Conservation (phyloP, 1,140 invertebrate species). For the Melipona quadrifasciata region DNA sequence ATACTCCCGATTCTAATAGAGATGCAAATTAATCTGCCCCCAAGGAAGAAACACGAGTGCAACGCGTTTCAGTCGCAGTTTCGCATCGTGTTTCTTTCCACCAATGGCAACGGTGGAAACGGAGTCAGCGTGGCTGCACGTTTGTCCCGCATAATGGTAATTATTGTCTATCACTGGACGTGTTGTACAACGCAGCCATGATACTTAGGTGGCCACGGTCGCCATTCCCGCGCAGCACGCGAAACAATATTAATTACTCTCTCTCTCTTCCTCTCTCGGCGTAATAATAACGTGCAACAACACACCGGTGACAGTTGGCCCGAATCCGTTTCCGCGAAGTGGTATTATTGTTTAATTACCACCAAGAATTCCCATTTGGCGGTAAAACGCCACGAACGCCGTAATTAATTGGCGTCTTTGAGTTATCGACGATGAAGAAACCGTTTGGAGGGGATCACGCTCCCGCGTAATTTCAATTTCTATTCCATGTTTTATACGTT, state of each 20-base stretch:
- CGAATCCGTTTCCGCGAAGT: not conserved
- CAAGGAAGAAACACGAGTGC: not conserved
- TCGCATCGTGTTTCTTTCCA: not conserved
- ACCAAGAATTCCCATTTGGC: not conserved
- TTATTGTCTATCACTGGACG: not conserved
- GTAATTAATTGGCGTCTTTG: not conserved
- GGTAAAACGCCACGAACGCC: not conserved
- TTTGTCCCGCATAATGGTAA: conserved; percentile 1
- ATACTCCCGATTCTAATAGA: not conserved
- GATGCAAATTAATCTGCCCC: not conserved
- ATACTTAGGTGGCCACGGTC: not conserved
- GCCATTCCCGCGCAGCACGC: not conserved
- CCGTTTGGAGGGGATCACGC: too few species aligned
- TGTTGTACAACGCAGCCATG: not conserved
- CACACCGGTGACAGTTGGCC: not conserved
- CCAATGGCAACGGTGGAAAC: not conserved
- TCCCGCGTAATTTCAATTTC: too few species aligned
- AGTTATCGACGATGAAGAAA: not conserved
- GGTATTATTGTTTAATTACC: conserved; percentile 12
- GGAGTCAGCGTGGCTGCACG: not conserved
- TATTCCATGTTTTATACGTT: too few species aligned
- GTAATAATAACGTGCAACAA: not conserved
- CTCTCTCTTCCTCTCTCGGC: too few species aligned
- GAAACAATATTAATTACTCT: conserved; percentile 34
- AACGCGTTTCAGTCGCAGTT: not conserved